Percentiles rank a stretch among this genome's conserved stretches.
Evolutionary conservation across 2,797 vertebrate species (phyloP).

Genomic region (Alca torda): DNA sequence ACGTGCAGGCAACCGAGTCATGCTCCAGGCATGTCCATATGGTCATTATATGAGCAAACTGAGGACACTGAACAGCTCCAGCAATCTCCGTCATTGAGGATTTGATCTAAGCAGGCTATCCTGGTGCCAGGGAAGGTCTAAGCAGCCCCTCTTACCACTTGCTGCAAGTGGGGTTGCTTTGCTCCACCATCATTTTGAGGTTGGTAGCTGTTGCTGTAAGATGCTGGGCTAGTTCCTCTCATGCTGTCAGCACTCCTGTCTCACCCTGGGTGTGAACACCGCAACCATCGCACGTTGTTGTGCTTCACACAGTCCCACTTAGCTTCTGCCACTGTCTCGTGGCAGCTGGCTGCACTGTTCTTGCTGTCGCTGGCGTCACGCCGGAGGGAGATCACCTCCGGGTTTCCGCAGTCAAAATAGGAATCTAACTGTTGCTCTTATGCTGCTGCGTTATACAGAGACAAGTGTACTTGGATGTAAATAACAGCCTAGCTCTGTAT

Average conservation of each 20-base stretch:
- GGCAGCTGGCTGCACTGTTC: not conserved
- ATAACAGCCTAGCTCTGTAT: slow-evolving; percentile 47
- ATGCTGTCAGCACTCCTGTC: not conserved
- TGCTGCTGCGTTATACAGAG: slow-evolving; percentile 14
- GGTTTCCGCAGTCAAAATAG: not conserved
- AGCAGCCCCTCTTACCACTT: not conserved
- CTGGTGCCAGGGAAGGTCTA: not conserved
- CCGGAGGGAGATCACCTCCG: not conserved
- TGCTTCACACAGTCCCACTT: not conserved
- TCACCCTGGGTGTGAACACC: not conserved
- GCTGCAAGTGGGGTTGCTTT: not conserved
- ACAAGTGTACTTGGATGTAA: slow-evolving; percentile 60
- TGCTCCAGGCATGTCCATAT: not conserved
- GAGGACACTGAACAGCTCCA: not conserved
- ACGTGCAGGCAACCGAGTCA: not conserved
- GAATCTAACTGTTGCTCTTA: slow-evolving; percentile 27
- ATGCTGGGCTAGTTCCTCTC: not conserved
- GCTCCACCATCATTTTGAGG: not conserved
- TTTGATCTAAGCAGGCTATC: not conserved
- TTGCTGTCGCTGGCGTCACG: not conserved
- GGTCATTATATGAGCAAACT: not conserved
- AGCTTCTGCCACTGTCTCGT: not conserved
- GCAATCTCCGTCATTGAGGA: not conserved
- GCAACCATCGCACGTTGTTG: not conserved
- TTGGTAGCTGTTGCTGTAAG: not conserved